These are phyloP conservation scores for Boloria selene DNA, from an alignment of 2,888 invertebrate species.

Conservation along the genomic window DNA sequence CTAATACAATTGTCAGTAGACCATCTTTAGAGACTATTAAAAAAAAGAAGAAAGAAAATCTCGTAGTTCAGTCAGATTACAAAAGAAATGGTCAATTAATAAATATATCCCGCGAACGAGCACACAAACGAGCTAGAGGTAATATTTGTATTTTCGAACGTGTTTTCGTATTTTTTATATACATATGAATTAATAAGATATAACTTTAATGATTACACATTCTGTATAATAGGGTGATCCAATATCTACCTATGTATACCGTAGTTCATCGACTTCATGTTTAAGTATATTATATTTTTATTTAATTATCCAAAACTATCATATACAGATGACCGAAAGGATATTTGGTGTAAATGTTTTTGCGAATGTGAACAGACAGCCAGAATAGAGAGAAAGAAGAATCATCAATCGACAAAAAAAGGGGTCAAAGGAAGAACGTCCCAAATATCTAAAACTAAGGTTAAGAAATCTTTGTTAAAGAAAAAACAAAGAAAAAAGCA, in stretches of 20 bases:
- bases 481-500: neutral
- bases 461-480: neutral
- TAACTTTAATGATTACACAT: too few relatives aligned
- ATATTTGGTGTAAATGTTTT: constrained; percentile 30
- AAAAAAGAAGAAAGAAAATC: constrained; percentile 2
- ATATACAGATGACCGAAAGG: neutral
- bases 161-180: too few relatives aligned
- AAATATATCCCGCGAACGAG: neutral
- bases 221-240: too few relatives aligned
- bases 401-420: constrained; percentile 17
- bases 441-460: constrained; percentile 23
- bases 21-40: neutral
- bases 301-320: neutral
- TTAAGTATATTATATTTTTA: too few relatives aligned
- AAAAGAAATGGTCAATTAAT: neutral
- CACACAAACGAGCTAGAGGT: neutral
- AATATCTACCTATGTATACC: too few relatives aligned
- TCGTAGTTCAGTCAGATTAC: constrained; percentile 14
- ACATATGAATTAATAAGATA: too few relatives aligned
- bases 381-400: constrained; percentile 13
- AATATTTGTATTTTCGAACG: too few relatives aligned
- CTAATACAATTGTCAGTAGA: neutral
- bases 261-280: too few relatives aligned
- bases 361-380: constrained; percentile 17
- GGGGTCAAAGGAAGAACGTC: neutral